phyloP scores from a whole-genome alignment of 2,113 vertebrate species.

The Benitochromis conjunctus region DNA sequence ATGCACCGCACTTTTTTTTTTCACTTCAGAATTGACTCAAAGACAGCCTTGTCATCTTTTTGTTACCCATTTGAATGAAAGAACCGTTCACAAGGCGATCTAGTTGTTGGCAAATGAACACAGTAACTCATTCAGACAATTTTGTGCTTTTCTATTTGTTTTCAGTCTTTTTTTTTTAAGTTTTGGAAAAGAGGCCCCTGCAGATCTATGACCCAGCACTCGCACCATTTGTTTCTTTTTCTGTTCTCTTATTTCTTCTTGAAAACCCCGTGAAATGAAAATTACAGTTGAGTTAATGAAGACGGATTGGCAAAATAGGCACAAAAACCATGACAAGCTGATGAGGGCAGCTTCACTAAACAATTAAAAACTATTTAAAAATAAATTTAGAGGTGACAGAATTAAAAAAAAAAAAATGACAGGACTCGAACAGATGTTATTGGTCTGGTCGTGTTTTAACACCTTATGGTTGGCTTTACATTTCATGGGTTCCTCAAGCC shows the following conservation, averaged over 20 bases:
- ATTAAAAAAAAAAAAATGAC: neutral
- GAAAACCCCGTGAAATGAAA: constrained; percentile 38
- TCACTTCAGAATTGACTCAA: constrained; percentile 23
- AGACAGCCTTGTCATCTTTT: constrained; percentile 30
- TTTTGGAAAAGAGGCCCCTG: constrained; percentile 78
- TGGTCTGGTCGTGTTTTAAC: neutral
- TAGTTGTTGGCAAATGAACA: constrained; percentile 86
- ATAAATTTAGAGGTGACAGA: neutral
- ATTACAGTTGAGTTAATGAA: constrained; percentile 4
- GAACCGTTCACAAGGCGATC: constrained; percentile 81
- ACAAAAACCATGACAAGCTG: neutral
- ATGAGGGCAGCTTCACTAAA: neutral
- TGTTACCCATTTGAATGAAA: constrained; percentile 9
- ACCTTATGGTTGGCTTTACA: neutral
- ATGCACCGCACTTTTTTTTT: constrained; percentile 41
- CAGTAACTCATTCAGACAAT: constrained; percentile 80
- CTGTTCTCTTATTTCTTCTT: neutral
- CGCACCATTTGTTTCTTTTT: neutral
- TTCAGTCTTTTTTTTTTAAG: constrained; percentile 2
- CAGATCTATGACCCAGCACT: constrained; percentile 41
- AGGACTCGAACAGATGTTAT: neutral
- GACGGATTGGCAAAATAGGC: neutral
- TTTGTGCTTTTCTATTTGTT: constrained; percentile 88
- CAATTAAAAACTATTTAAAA: neutral
- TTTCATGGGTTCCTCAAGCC: constrained; percentile 31